These are phyloP conservation scores for Chromoteleia sp. DNA, from an alignment of 2,888 invertebrate genomes.

Conservation along the genomic window DNA sequence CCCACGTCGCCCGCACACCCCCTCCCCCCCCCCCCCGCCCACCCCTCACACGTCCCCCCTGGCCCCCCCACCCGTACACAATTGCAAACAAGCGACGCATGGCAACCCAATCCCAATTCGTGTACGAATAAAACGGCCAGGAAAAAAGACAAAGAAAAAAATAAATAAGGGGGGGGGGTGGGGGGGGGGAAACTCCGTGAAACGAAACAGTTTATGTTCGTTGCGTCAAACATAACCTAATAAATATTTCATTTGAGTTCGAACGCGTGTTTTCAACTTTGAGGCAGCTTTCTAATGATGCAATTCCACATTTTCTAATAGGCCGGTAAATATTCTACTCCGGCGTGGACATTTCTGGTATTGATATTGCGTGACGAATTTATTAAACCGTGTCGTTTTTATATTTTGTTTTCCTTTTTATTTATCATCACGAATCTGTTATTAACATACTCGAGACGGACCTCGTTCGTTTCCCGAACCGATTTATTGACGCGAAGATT, in stretches of 20 bases:
- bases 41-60: conserved; percentile 93
- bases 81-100: conserved; percentile 80
- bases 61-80: conserved; percentile 96
- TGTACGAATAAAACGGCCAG: not conserved
- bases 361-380: conserved; percentile 27
- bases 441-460: not conserved
- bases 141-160: not conserved
- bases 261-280: conserved; percentile 36
- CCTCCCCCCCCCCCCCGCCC: conserved; percentile 87
- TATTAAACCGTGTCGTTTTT: conserved; percentile 17
- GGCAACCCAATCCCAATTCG: not conserved
- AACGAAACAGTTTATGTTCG: not conserved
- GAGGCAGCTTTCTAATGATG: conserved; percentile 49
- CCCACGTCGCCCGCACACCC: conserved; percentile 92
- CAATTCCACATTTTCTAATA: conserved; percentile 47
- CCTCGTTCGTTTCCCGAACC: not conserved
- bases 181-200: too few relatives aligned
- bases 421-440: too few relatives aligned
- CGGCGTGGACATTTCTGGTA: conserved; percentile 8
- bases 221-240: conserved; percentile 38
- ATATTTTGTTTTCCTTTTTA: too few relatives aligned
- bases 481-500: not conserved
- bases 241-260: conserved; percentile 50
- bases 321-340: conserved; percentile 23
- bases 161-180: too few relatives aligned